Conservation (phyloP, 2,113 vertebrate genomes). For the Corythornis vintsioides region DNA sequence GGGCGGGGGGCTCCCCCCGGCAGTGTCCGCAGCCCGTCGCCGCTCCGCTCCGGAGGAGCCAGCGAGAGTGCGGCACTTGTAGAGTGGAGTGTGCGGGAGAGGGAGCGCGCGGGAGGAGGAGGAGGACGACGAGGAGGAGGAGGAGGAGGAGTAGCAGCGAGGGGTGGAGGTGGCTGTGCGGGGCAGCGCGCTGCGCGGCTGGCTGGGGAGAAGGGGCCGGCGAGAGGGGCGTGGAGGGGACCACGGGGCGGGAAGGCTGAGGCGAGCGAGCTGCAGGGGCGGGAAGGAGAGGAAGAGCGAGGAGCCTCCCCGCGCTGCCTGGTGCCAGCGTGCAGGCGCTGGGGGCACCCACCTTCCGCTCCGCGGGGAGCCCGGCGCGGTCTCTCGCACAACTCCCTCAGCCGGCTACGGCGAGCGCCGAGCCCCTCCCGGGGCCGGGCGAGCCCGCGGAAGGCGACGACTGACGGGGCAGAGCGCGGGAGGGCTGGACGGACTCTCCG, state of each 20-base stretch:
- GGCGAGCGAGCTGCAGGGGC: not conserved
- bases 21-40: not conserved
- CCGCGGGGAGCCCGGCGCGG: not conserved
- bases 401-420: not conserved
- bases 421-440: not conserved
- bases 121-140: constrained; percentile 22
- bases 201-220: not conserved
- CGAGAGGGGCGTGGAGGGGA: constrained; percentile 42
- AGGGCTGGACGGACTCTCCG: not conserved
- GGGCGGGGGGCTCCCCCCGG: constrained; percentile 9
- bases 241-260: constrained; percentile 3
- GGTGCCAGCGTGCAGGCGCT: not conserved
- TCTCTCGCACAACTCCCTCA: constrained; percentile 15
- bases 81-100: constrained; percentile 57
- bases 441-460: not conserved
- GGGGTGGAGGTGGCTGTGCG: constrained; percentile 48
- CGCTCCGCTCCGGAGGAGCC: not conserved
- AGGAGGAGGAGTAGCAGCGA: constrained; percentile 60
- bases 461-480: not conserved
- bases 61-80: constrained; percentile 77
- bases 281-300: not conserved
- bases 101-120: constrained; percentile 14
- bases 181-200: constrained; percentile 24
- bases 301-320: not conserved
- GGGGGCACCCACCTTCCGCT: not conserved